Evolutionary conservation across 2,113 vertebrate species (phyloP).

Genomic region (Geococcyx californianus): DNA sequence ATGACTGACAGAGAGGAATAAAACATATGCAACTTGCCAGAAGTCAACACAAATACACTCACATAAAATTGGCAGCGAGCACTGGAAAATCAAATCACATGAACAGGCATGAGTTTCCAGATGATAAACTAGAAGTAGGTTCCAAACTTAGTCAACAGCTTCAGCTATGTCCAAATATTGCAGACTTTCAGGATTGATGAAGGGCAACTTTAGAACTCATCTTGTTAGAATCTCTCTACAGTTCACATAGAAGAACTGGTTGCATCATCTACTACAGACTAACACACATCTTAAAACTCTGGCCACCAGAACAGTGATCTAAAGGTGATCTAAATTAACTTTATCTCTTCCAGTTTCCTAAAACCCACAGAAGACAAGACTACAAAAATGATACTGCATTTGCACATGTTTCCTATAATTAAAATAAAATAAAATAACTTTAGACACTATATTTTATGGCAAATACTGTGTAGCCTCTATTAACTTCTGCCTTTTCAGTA

Average conservation of each 20-base stretch:
- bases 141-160: neutral
- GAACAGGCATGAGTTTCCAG: neutral
- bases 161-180: neutral
- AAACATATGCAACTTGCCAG: neutral
- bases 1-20: neutral
- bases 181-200: neutral
- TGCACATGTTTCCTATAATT: neutral
- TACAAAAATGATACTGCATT: neutral
- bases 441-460: neutral
- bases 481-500: neutral
- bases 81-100: neutral
- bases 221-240: neutral
- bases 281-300: neutral
- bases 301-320: neutral
- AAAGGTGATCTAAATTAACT: neutral
- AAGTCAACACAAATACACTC: neutral
- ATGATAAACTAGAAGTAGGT: neutral
- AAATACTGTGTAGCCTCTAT: neutral
- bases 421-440: neutral
- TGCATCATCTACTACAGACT: neutral
- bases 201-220: neutral
- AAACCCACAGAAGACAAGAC: neutral
- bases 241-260: neutral
- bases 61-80: neutral
- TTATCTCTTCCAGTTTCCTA: neutral